These are phyloP conservation scores for Phylloscopus trochilus DNA, from an alignment of 2,113 vertebrate genomes.

Conservation along the genomic window DNA sequence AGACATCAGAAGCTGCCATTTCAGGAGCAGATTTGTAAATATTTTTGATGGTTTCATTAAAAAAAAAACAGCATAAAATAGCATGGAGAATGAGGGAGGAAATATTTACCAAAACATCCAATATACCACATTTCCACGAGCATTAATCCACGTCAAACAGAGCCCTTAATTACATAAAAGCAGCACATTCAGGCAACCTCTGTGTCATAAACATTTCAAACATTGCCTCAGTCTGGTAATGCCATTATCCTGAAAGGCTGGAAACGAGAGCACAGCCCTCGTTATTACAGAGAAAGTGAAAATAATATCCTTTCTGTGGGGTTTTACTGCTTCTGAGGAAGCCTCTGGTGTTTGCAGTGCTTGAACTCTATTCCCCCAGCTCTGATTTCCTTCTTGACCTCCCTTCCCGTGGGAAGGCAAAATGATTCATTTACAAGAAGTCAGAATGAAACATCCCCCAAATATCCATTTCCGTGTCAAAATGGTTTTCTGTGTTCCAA, in stretches of 20 bases:
- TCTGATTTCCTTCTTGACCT: not conserved
- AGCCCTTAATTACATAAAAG: not conserved
- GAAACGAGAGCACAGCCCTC: not conserved
- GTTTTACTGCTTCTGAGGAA: not conserved
- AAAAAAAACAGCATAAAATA: conserved; percentile 9
- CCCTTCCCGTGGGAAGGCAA: not conserved
- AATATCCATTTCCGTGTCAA: not conserved
- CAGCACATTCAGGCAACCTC: not conserved
- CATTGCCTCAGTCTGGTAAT: not conserved
- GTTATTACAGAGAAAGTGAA: not conserved
- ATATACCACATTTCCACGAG: not conserved
- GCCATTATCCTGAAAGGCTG: not conserved
- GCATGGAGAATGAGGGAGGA: conserved; percentile 2
- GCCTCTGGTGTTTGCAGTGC: not conserved
- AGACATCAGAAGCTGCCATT: conserved; percentile 31
- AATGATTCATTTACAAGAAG: not conserved
- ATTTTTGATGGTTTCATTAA: conserved; percentile 47
- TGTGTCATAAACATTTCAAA: not conserved
- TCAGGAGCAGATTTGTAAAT: conserved; percentile 43
- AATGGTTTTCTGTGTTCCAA: not conserved
- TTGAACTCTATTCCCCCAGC: not conserved
- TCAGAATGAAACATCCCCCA: not conserved
- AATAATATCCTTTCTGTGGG: not conserved
- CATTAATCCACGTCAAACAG: conserved; percentile 28
- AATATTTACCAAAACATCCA: conserved; percentile 8